phyloP scores from a whole-genome alignment of 2,797 vertebrate genomes.

The Gymnothorax javanicus region DNA sequence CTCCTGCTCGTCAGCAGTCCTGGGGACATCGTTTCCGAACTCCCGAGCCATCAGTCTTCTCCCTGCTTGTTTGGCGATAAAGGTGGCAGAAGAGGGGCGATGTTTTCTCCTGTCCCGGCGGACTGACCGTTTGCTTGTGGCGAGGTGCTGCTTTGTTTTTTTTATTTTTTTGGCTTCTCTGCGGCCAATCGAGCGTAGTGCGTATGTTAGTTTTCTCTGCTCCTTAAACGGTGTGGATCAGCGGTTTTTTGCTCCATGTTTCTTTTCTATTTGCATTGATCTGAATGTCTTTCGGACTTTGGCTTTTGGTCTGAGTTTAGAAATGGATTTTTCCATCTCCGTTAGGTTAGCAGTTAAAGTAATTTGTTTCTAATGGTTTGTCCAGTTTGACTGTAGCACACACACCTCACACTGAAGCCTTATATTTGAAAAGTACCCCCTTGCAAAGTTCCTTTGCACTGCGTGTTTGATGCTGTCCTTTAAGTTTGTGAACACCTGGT shows the following conservation, averaged over 20 bases:
- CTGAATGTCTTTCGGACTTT: neutral
- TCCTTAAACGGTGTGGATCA: constrained; percentile 35
- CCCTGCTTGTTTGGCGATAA: constrained; percentile 54
- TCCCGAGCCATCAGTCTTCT: constrained; percentile 68
- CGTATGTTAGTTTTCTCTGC: constrained; percentile 34
- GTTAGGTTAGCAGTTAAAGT: constrained; percentile 7
- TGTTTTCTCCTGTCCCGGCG: neutral
- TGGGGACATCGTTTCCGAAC: constrained; percentile 61
- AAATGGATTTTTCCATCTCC: neutral
- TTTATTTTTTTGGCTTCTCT: constrained; percentile 38
- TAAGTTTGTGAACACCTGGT: neutral
- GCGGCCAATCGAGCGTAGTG: constrained; percentile 34
- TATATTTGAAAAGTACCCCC: neutral
- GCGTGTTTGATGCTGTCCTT: neutral
- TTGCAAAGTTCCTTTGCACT: neutral
- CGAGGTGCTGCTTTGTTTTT: constrained; percentile 44
- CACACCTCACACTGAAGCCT: neutral
- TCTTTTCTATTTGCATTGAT: constrained; percentile 33
- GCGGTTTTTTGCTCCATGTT: constrained; percentile 23
- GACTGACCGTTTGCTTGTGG: constrained; percentile 28
- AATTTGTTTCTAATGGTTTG: neutral
- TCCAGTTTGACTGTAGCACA: neutral
- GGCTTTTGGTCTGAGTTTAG: neutral
- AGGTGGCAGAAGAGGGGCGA: constrained; percentile 47
- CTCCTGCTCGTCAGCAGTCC: constrained; percentile 69